Evolutionary conservation across 2,888 invertebrate genomes (phyloP).

Genomic region (Thumatha senex): DNA sequence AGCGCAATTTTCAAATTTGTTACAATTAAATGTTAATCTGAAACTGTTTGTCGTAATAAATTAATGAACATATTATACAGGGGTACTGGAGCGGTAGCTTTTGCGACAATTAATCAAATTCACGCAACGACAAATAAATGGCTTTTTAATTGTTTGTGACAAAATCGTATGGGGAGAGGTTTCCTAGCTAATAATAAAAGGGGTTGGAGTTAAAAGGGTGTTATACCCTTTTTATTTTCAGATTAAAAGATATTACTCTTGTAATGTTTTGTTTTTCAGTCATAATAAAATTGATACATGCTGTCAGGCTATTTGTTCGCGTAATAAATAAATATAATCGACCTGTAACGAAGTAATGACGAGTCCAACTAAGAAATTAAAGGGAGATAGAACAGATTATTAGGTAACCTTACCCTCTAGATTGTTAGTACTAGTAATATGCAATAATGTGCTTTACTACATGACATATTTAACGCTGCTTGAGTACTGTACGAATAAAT

Average conservation of each 20-base stretch:
- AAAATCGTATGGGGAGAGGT: constrained; percentile 17
- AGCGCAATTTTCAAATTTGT: constrained; percentile 14
- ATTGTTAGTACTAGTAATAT: too few relatives aligned
- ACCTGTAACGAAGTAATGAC: too few relatives aligned
- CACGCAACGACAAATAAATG: constrained; percentile 33
- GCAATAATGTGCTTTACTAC: too few relatives aligned
- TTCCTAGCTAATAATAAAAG: constrained; percentile 14
- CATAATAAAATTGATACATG: background rate
- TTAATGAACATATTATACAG: constrained; percentile 36
- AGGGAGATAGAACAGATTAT: too few relatives aligned
- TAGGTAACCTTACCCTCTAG: too few relatives aligned
- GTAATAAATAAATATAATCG: too few relatives aligned
- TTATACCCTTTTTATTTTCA: constrained; percentile 6
- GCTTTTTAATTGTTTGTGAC: constrained; percentile 35
- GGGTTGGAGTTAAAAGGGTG: constrained; percentile 8
- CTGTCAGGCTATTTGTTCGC: background rate
- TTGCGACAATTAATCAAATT: constrained; percentile 38
- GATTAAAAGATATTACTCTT: constrained; percentile 4
- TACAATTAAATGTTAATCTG: constrained; percentile 29
- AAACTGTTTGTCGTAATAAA: constrained; percentile 31
- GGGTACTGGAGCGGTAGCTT: constrained; percentile 23
- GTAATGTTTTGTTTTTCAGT: constrained; percentile 4
- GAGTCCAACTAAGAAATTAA: too few relatives aligned
- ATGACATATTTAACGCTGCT: too few relatives aligned
- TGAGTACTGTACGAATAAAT: too few relatives aligned